These are phyloP conservation scores for Forbesichthys agassizii DNA, from an alignment of 2,113 vertebrate genomes.

Conservation along the genomic window DNA sequence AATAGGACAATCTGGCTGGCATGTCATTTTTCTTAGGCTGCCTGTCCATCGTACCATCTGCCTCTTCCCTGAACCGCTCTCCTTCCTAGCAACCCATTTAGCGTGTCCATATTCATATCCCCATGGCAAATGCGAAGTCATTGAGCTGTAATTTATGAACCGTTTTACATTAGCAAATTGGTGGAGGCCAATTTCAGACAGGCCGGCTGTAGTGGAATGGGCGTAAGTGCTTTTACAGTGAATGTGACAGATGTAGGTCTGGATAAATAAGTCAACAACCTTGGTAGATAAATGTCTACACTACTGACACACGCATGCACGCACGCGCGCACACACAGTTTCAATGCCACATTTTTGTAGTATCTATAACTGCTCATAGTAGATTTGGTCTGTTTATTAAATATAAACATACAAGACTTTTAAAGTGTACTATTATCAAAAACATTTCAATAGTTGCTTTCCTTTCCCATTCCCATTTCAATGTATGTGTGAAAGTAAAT, in stretches of 20 bases:
- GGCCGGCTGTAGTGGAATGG: conserved; percentile 23
- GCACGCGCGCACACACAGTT: neutral
- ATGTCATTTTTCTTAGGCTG: neutral
- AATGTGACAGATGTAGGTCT: conserved; percentile 30
- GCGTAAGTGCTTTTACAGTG: conserved; percentile 20
- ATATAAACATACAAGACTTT: too few relatives aligned
- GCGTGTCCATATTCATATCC: conserved; percentile 52
- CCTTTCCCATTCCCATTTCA: too few relatives aligned
- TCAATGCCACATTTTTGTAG: too few relatives aligned
- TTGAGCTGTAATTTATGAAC: conserved; percentile 60
- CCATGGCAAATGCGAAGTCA: conserved; percentile 51
- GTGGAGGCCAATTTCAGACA: conserved; percentile 38
- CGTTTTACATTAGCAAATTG: conserved; percentile 62
- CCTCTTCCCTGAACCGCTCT: conserved; percentile 16
- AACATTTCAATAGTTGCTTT: too few relatives aligned
- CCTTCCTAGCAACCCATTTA: conserved; percentile 8
- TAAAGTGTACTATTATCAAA: too few relatives aligned
- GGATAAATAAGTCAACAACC: conserved; percentile 58
- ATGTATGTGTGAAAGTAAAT: too few relatives aligned
- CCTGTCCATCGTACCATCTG: conserved; percentile 5
- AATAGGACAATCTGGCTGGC: neutral
- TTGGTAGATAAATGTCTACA: conserved; percentile 10
- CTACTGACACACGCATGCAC: conserved; percentile 5
- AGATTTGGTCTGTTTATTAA: too few relatives aligned
- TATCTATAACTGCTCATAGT: neutral